These are phyloP conservation scores for Lasius fuliginosus DNA, from an alignment of 2,888 invertebrate genomes.

Conservation along the genomic window DNA sequence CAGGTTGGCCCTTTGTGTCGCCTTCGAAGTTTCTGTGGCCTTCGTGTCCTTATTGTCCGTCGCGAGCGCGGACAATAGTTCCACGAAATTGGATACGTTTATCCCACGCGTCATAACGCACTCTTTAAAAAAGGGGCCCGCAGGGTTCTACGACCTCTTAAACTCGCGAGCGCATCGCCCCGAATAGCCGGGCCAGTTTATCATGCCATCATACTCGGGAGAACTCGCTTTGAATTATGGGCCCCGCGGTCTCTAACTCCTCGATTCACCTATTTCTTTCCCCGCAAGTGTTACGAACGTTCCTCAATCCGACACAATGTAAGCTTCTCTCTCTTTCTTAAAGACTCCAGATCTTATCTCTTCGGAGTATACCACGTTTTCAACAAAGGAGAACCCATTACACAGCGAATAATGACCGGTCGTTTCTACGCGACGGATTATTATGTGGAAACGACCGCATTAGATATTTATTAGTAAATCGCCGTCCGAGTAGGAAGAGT, in stretches of 20 bases:
- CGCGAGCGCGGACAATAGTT: constrained; percentile 61
- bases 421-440: constrained; percentile 48
- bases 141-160: constrained; percentile 71
- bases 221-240: constrained; percentile 67
- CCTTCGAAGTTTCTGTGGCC: constrained; percentile 33
- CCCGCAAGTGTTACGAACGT: not conserved
- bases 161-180: constrained; percentile 57
- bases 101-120: constrained; percentile 62
- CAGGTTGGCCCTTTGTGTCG: constrained; percentile 52
- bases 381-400: constrained; percentile 48
- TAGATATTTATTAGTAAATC: constrained; percentile 55
- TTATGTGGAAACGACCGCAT: constrained; percentile 53
- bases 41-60: constrained; percentile 41
- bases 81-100: constrained; percentile 73
- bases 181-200: constrained; percentile 69
- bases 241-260: constrained; percentile 19
- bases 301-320: constrained; percentile 3
- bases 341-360: constrained; percentile 39
- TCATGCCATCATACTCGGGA: constrained; percentile 66
- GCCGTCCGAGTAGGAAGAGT: constrained; percentile 17
- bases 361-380: not conserved
- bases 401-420: constrained; percentile 5
- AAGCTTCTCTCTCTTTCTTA: not conserved
- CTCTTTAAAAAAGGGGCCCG: constrained; percentile 54
- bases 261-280: constrained; percentile 49